Evolutionary conservation across 2,113 vertebrate genomes (phyloP).

Genomic region (Hyla sarda): DNA sequence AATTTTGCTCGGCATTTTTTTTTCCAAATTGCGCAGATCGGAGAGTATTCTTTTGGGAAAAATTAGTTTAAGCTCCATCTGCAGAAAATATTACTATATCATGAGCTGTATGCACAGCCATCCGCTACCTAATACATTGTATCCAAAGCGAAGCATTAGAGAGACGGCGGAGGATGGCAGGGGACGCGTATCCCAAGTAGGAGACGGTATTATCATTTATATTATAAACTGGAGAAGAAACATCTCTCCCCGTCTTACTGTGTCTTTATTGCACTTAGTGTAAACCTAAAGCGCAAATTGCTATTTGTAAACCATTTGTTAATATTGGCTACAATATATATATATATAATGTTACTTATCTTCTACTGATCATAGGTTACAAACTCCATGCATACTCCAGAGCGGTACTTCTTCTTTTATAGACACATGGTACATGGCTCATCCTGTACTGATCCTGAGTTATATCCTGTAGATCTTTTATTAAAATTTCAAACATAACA

Average conservation of each 20-base stretch:
- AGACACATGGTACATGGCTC: not conserved
- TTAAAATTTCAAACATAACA: too few relatives aligned
- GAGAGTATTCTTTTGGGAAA: constrained; percentile 39
- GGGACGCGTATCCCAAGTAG: not conserved
- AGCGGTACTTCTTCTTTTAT: not conserved
- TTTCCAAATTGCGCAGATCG: constrained; percentile 43
- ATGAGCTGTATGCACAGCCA: not conserved
- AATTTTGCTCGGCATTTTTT: constrained; percentile 37
- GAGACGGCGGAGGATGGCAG: not conserved
- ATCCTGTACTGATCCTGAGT: too few relatives aligned
- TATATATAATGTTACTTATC: too few relatives aligned
- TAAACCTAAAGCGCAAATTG: too few relatives aligned
- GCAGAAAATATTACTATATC: constrained; percentile 46
- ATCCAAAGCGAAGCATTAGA: not conserved
- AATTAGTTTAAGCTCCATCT: constrained; percentile 51
- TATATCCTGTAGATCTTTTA: too few relatives aligned
- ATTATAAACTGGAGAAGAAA: too few relatives aligned
- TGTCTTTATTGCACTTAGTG: too few relatives aligned
- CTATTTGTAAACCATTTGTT: too few relatives aligned
- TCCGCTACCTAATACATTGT: constrained; percentile 5
- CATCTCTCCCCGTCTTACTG: too few relatives aligned
- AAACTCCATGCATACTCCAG: not conserved
- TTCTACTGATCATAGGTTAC: not conserved
- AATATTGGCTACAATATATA: too few relatives aligned
- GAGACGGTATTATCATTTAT: not conserved